Evolutionary conservation across 2,113 vertebrate species (phyloP), one percentile per base, ranked within the genome.

Genomic region (Forbesichthys agassizii): DNA sequence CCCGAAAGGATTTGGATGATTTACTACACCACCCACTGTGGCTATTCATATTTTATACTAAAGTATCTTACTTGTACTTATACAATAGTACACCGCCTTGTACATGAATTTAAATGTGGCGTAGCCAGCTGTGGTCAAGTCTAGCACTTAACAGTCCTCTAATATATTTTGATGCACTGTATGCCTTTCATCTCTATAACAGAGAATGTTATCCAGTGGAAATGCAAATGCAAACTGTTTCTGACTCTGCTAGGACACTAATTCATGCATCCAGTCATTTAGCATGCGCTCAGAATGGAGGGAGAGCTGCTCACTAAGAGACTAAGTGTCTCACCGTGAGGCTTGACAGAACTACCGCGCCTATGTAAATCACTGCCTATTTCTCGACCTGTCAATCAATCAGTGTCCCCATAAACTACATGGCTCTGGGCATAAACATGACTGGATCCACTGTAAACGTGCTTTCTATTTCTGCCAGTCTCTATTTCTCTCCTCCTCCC

Each of bases 1-100:
- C 53, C 27, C 48, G 8, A 9, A n/a, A 71, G 42, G 69, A 71
- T 71, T 64, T 57, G 16, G 46, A 27, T 33, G 47, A 33, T 18
- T 64, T 33, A 59, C 48, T 18, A 60, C 42, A 20, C 48, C 46
- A 60, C 42, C 6, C 14, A 47, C 18, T 62, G 11, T 48, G 16
- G 61, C 47, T 47, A 20, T 13, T 10, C 11, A 36, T 60, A 14
- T 11, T 46, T 5, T 5, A 42, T 6, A 33, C 58, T 42, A 14
- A 11, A 51, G 62, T 33, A 7, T 14, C 10, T 4, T 47, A 8
- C 18, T 57, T 12, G 20, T 14, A 42, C 47, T 20, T 56, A 46
- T 48, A 42, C 4, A 11, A 9, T 27, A 49, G 12, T 48, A 16
- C 18, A 56, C 54, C 20, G 1, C 20, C 8, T 13, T 18, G 5